Evolutionary conservation across 2,888 invertebrate species (phyloP).

Genomic region (Eueremaeus valkanovi): DNA sequence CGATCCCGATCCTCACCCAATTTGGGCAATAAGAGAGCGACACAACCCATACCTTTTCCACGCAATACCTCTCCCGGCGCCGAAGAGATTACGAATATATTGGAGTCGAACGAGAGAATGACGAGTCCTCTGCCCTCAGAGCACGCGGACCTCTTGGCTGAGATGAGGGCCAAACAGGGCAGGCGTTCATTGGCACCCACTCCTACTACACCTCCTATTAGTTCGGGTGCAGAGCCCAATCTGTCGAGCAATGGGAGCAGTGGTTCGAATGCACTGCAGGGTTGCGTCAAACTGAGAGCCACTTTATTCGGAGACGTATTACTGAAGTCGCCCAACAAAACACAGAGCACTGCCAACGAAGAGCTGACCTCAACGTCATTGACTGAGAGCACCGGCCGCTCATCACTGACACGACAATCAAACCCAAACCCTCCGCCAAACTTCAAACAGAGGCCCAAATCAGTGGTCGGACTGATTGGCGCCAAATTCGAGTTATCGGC

Average conservation of each 20-base stretch:
- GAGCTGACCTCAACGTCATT: slow-evolving; percentile 13
- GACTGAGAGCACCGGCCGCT: neutral
- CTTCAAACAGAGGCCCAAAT: slow-evolving; percentile 46
- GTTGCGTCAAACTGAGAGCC: slow-evolving; percentile 33
- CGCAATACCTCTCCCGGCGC: slow-evolving; percentile 33
- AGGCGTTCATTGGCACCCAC: slow-evolving; percentile 43
- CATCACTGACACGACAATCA: slow-evolving; percentile 23
- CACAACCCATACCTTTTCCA: slow-evolving; percentile 21
- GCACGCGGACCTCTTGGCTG: slow-evolving; percentile 41
- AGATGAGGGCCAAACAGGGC: slow-evolving; percentile 46
- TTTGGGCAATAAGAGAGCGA: neutral
- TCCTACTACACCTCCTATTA: slow-evolving; percentile 22
- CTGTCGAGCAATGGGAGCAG: neutral
- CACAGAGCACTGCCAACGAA: slow-evolving; percentile 24
- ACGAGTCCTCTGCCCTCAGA: slow-evolving; percentile 40
- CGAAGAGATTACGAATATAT: slow-evolving; percentile 25
- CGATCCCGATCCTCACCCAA: slow-evolving; percentile 34
- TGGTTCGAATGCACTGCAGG: neutral
- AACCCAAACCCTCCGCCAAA: slow-evolving; percentile 44
- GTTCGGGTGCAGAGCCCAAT: neutral
- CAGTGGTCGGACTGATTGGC: slow-evolving; percentile 45
- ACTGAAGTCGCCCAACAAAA: slow-evolving; percentile 38
- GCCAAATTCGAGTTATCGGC: slow-evolving; percentile 41
- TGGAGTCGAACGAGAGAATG: slow-evolving; percentile 15
- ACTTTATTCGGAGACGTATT: slow-evolving; percentile 38